These are phyloP conservation scores for Leptatherina wallacei DNA, from an alignment of 2,797 vertebrate species.

Conservation along the genomic window DNA sequence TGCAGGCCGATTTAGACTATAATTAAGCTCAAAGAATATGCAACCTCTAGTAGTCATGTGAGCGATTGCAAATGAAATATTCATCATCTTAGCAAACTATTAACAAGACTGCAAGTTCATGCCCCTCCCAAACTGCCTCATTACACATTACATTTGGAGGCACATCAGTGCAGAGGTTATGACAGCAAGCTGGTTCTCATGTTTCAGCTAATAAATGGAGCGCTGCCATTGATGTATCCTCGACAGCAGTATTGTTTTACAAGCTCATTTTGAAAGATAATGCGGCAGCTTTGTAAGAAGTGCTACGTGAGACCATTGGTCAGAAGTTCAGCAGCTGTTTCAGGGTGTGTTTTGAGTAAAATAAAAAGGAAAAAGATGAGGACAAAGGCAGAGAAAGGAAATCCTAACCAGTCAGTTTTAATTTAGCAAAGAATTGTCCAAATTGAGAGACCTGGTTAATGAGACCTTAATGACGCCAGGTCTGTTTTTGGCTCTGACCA, in stretches of 20 bases:
- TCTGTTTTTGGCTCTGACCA: slow-evolving; percentile 21
- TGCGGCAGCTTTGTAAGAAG: slow-evolving; percentile 31
- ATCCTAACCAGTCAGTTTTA: slow-evolving; percentile 2
- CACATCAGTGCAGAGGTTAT: slow-evolving; percentile 42
- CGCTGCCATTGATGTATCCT: slow-evolving; percentile 52
- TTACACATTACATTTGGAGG: slow-evolving; percentile 57
- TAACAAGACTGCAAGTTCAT: neutral
- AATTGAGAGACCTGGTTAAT: slow-evolving; percentile 21
- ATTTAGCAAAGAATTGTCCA: slow-evolving; percentile 5
- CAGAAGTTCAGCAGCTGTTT: slow-evolving; percentile 48
- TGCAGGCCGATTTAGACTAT: neutral
- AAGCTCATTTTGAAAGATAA: slow-evolving; percentile 45
- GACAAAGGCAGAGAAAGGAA: neutral
- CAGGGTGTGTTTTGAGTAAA: slow-evolving; percentile 29
- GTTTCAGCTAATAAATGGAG: slow-evolving; percentile 57
- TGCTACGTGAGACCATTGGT: slow-evolving; percentile 22
- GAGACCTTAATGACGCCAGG: slow-evolving; percentile 24
- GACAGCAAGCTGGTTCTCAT: slow-evolving; percentile 34
- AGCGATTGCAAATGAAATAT: no score
- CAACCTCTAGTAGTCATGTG: no score
- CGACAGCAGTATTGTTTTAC: slow-evolving; percentile 55
- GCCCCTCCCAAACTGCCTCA: slow-evolving; percentile 2
- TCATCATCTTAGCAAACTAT: neutral
- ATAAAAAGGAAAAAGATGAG: no score
- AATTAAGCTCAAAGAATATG: no score